Base-by-base conservation (phyloP, 1,140 invertebrate genomes). In the Drosophila lowei region DNA sequence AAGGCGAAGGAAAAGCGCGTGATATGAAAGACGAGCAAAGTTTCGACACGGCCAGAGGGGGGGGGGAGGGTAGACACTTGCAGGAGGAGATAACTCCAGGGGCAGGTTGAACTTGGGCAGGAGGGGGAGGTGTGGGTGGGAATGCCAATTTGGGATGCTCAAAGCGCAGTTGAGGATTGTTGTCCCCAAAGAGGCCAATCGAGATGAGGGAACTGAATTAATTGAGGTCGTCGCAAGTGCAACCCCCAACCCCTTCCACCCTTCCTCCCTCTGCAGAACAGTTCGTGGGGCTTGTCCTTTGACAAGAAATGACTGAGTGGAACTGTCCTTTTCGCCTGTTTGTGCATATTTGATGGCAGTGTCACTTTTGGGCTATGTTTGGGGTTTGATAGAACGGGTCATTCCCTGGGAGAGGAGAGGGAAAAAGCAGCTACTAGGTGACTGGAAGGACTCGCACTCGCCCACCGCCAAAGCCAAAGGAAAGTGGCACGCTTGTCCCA, bases 11-110 rank as follows among this genome's bases (percentile, higher is more conserved):
- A 25, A 1, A 5, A 5, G 23, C 61, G 58, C 72, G 80, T 76
- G 81, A 85, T 86, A 86, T 85, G 81, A 85, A 80, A 77, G 77
- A 85, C 81, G 77, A 61, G 61, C 48, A 85, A 85, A 85, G 81
- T 86, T 85, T 76, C 23, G 81, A 65, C 72, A 63, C 55, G 11
- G 34, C 11, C 11, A 13, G 25, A 13, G 18, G 6, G 6, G 18
- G 60, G 23, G 4, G 13, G 30, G 43, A 46, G 28, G 42, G 7
- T 53, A 34, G 23, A 7, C 63, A 9, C 30, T 41, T 65, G 23
- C 4, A 23, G 18, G 9, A 28, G 9, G 15, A 47, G 65, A 49
- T 64, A n/a, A n/a, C n/a, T n/a, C n/a, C n/a, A n/a, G n/a, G n/a
- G n/a, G n/a, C n/a, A n/a, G n/a, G n/a, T n/a, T n/a, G n/a, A n/a